Conservation (phyloP, 2,888 invertebrate species). For the Neoaliturus tenellus region DNA sequence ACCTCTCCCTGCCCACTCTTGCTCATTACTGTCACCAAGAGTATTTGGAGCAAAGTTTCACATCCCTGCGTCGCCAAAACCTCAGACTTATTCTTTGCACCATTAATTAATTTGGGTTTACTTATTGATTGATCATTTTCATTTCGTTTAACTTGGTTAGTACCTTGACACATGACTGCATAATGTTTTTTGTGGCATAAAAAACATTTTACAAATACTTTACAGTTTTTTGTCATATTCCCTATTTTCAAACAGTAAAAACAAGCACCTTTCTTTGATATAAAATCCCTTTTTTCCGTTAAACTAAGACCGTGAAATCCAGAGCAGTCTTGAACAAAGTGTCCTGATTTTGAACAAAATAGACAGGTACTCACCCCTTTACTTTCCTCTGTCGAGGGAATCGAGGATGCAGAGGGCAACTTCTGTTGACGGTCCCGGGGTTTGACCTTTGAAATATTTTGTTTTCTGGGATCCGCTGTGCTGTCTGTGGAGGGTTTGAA, state of each 20-base stretch:
- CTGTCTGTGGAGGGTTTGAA: conserved; percentile 44
- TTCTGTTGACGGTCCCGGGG: neutral
- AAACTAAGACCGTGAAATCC: conserved; percentile 62
- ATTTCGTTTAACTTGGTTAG: neutral
- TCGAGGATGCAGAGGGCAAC: conserved; percentile 60
- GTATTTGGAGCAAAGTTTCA: neutral
- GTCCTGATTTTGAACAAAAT: conserved; percentile 64
- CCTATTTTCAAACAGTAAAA: conserved; percentile 64
- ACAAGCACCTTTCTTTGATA: conserved; percentile 65
- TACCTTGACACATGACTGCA: neutral
- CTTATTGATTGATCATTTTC: neutral
- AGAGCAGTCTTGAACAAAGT: conserved; percentile 62
- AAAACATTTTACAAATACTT: conserved; percentile 1
- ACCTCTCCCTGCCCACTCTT: neutral
- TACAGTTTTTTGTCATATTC: conserved; percentile 14
- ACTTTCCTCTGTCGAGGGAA: conserved; percentile 54
- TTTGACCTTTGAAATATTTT: neutral
- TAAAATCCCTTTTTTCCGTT: conserved; percentile 56
- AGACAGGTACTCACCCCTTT: conserved; percentile 62
- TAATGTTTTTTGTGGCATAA: conserved; percentile 21
- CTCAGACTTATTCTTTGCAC: neutral
- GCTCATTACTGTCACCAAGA: neutral
- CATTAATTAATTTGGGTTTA: neutral
- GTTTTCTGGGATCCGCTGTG: neutral
- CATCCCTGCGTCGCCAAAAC: neutral